Percentiles rank a stretch among this genome's conserved stretches.
These are phyloP conservation scores for Delia radicum DNA, from an alignment of 1,140 invertebrate genomes.

Conservation along the genomic window DNA sequence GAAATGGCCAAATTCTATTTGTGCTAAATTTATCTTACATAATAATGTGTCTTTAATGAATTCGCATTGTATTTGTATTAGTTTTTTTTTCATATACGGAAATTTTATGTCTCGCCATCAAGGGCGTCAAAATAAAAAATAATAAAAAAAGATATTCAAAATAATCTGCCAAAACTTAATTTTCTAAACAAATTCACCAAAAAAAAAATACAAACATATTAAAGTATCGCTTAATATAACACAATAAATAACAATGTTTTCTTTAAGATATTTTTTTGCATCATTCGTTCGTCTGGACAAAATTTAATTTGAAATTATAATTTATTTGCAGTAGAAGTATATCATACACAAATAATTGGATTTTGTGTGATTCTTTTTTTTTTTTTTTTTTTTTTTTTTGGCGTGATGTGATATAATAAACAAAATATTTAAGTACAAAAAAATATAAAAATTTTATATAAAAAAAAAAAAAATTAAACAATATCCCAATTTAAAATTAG, in stretches of 20 bases:
- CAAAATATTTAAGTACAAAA: too few relatives aligned
- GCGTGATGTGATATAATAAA: too few relatives aligned
- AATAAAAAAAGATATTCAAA: background rate
- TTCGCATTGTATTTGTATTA: conserved; percentile 7
- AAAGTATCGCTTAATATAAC: background rate
- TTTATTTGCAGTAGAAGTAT: background rate
- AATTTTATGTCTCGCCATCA: conserved; percentile 15
- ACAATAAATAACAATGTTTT: background rate
- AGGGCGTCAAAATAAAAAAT: conserved; percentile 3
- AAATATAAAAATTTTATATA: too few relatives aligned
- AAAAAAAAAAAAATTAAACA: too few relatives aligned
- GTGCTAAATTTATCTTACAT: background rate
- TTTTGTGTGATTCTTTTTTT: too few relatives aligned
- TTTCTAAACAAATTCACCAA: background rate
- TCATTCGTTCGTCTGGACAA: background rate
- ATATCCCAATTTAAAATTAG: too few relatives aligned
- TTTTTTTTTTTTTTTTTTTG: too few relatives aligned
- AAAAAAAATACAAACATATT: background rate
- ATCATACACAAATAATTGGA: too few relatives aligned
- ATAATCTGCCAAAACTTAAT: background rate
- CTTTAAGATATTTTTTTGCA: background rate
- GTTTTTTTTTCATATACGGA: background rate
- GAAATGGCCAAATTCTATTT: too few relatives aligned
- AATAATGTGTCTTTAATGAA: background rate
- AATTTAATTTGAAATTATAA: background rate